A percentile compares a stretch with the other conserved stretches of the same genome.
Evolutionary conservation across 2,888 invertebrate genomes (phyloP).

Genomic region (Platynereis dumerilii): DNA sequence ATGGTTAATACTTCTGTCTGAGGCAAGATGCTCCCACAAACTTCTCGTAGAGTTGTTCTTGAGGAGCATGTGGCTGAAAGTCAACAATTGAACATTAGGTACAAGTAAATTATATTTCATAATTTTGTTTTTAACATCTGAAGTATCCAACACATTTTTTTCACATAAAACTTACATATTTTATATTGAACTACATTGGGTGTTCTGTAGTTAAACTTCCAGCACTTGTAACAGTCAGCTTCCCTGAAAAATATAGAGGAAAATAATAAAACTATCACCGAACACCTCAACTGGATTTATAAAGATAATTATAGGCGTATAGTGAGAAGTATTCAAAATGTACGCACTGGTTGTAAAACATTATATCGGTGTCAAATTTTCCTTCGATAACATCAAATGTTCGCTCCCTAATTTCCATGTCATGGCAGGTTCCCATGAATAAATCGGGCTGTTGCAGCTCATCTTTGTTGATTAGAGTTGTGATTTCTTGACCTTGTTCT

Average conservation of each 20-base stretch:
- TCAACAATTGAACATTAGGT: neutral
- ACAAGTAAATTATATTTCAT: neutral
- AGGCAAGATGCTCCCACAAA: slow-evolving; percentile 30
- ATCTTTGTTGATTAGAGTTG: slow-evolving; percentile 37
- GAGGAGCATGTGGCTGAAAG: too few species aligned
- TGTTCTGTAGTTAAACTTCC: slow-evolving; percentile 35
- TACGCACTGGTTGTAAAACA: slow-evolving; percentile 1
- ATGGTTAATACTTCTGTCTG: slow-evolving; percentile 35
- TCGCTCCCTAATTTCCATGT: neutral
- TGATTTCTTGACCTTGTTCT: slow-evolving; percentile 38
- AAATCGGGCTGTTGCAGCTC: slow-evolving; percentile 15
- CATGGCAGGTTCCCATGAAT: neutral
- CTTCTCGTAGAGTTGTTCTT: slow-evolving; percentile 10
- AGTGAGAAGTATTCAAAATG: neutral
- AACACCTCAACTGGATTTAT: slow-evolving; percentile 3
- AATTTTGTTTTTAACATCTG: too few species aligned
- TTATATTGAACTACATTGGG: slow-evolving; percentile 39
- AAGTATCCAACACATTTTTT: too few species aligned
- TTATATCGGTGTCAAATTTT: neutral
- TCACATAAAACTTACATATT: slow-evolving; percentile 30
- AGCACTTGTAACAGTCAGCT: slow-evolving; percentile 36
- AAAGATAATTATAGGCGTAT: neutral
- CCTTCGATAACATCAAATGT: neutral
- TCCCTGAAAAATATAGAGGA: slow-evolving; percentile 18
- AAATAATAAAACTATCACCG: neutral